Percentiles rank a stretch among this genome's conserved stretches.
Evolutionary conservation across 1,140 invertebrate species (phyloP).

Genomic region (Panagrolaimus sp.): DNA sequence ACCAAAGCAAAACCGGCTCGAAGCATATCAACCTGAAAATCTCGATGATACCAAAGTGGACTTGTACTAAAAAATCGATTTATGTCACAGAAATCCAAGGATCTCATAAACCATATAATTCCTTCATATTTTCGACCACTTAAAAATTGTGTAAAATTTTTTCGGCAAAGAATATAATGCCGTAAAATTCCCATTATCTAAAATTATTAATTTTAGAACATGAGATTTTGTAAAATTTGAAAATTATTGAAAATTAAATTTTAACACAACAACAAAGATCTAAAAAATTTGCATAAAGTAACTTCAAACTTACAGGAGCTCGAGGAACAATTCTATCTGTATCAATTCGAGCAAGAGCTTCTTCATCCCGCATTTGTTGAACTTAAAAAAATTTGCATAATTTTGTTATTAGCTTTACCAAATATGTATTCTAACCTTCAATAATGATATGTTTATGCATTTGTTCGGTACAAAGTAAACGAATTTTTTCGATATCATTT

Average conservation of each 20-base stretch:
- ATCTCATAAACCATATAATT: slow-evolving; percentile 50
- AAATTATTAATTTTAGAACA: slow-evolving; percentile 13
- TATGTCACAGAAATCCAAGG: slow-evolving; percentile 49
- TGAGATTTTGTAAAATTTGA: not conserved
- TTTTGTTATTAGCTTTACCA: too few relatives aligned
- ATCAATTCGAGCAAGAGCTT: slow-evolving; percentile 25
- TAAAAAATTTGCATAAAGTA: not conserved
- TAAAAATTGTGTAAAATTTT: slow-evolving; percentile 18
- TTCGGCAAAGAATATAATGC: slow-evolving; percentile 33
- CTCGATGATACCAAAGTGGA: slow-evolving; percentile 32
- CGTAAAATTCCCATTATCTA: slow-evolving; percentile 40
- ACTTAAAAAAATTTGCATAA: not conserved
- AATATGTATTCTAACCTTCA: slow-evolving; percentile 31
- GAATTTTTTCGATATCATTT: slow-evolving; percentile 38
- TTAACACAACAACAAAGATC: not conserved
- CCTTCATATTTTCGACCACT: slow-evolving; percentile 32
- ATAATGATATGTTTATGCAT: slow-evolving; percentile 46
- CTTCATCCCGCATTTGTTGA: slow-evolving; percentile 18
- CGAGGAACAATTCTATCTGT: not conserved
- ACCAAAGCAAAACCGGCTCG: slow-evolving; percentile 52
- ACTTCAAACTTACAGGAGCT: slow-evolving; percentile 30
- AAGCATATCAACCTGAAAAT: slow-evolving; percentile 52
- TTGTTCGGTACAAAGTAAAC: slow-evolving; percentile 44
- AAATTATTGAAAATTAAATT: not conserved
- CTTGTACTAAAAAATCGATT: slow-evolving; percentile 32